Evolutionary conservation across 2,797 vertebrate species (phyloP), one percentile per base, ranked within the genome.

Genomic region (Petrocephalus schoutedeni): DNA sequence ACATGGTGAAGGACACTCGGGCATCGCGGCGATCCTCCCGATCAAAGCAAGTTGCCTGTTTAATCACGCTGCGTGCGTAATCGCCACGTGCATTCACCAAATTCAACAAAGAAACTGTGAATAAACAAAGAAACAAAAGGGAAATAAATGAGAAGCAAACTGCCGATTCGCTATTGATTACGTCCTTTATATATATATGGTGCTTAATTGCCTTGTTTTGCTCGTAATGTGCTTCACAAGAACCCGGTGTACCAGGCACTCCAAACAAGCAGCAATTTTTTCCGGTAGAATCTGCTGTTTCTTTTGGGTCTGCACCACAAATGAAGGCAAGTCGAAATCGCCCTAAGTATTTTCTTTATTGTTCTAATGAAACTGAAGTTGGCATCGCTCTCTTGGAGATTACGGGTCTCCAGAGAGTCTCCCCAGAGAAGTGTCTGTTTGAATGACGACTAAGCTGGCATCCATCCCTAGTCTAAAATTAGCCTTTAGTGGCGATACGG

Each of bases 331-430:
- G 93, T 94, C 92, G 94, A 94, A 92, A 91, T 93, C 90, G 90
- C 92, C 92, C 93, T 92, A 94, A 91, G 94, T 92, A 94, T 95
- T 94, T 94, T 86, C 91, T 94, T 93, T 93, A 94, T 94, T 94
- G 92, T 93, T 91, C 93, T 94, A 94, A 94, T 94, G 93, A 95
- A 93, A 92, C 94, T 93, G 93, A 93, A 92, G 90, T 93, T 94
- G 94, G 94, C 94, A 92, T 91, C 89, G 88, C 67, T 54, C 89
- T 12, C 91, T 92, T 80, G 92, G 89, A 92, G 92, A 94, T 93
- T 87, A 90, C 89, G 90, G 93, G 89, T 92, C 92, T 93, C 92
- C 92, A 49, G 90, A 93, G 91, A 91, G 41, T 94, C 93, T 93
- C 91, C 93, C 94, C 94, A 92, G 94, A 94, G 90, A 89, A 91